Evolutionary conservation across 2,113 vertebrate species (phyloP).

Genomic region (Heloderma charlesbogerti): DNA sequence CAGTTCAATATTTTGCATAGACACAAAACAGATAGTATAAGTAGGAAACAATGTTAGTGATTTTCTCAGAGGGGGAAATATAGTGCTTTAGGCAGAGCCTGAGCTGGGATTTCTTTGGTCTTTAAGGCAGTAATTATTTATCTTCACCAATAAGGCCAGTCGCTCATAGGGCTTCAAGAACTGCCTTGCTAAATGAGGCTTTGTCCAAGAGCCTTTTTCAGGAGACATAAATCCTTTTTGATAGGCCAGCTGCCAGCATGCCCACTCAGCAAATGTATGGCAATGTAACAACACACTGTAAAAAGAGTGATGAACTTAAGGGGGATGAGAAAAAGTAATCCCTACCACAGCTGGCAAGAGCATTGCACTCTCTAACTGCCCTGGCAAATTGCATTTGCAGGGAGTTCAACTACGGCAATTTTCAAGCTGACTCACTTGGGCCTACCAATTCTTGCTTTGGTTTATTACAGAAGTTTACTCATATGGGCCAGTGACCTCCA

Average conservation of each 20-base stretch:
- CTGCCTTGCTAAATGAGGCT: slow-evolving; percentile 27
- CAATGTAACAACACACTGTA: slow-evolving; percentile 52
- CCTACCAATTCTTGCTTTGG: slow-evolving; percentile 51
- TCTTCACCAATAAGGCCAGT: background rate
- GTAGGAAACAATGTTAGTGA: background rate
- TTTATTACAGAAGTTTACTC: slow-evolving; percentile 75
- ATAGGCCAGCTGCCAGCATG: slow-evolving; percentile 52
- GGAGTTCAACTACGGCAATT: slow-evolving; percentile 56
- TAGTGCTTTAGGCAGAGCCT: slow-evolving; percentile 19
- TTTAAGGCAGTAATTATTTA: slow-evolving; percentile 46
- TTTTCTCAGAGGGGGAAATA: background rate
- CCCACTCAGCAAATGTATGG: slow-evolving; percentile 55
- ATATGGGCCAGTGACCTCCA: slow-evolving; percentile 67
- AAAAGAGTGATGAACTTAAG: slow-evolving; percentile 60
- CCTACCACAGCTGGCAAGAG: slow-evolving; percentile 60
- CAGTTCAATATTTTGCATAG: slow-evolving; percentile 13
- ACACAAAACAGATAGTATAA: background rate
- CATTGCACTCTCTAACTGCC: slow-evolving; percentile 45
- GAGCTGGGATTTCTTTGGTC: background rate
- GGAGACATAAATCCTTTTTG: slow-evolving; percentile 63
- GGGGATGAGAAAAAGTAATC: slow-evolving; percentile 69
- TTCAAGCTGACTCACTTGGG: slow-evolving; percentile 65
- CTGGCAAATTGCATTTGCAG: slow-evolving; percentile 66
- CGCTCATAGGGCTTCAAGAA: slow-evolving; percentile 47
- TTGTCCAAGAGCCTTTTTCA: slow-evolving; percentile 57